Evolutionary conservation across 2,888 invertebrate genomes (phyloP).

Genomic region (Spicauda simplicius): DNA sequence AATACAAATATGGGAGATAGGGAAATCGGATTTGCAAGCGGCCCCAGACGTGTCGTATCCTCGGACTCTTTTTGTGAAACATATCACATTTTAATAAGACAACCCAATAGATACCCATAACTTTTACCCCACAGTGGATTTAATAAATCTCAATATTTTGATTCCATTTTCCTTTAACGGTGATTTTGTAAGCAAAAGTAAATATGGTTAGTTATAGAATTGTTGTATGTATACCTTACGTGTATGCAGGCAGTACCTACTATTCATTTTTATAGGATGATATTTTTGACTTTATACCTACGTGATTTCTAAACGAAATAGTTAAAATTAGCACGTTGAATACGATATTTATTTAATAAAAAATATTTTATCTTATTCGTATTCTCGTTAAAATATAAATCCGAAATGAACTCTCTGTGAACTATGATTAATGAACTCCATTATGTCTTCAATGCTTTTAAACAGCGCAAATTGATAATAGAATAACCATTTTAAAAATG

Average conservation of each 20-base stretch:
- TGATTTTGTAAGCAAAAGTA: not conserved
- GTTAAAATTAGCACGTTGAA: too few species aligned
- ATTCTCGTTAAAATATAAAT: too few species aligned
- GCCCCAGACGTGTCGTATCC: conserved; percentile 81
- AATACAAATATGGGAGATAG: conserved; percentile 84
- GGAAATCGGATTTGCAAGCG: conserved; percentile 81
- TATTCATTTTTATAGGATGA: not conserved
- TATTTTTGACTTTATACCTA: not conserved
- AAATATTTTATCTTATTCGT: too few species aligned
- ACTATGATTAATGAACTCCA: too few species aligned
- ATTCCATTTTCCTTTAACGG: not conserved
- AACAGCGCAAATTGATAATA: not conserved
- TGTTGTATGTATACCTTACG: too few species aligned
- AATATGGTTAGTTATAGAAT: not conserved
- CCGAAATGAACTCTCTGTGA: too few species aligned
- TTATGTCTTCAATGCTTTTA: not conserved
- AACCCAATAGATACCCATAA: conserved; percentile 30
- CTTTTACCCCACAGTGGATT: conserved; percentile 13
- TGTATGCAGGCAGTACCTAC: not conserved
- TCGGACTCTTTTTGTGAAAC: conserved; percentile 75
- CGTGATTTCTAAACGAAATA: too few species aligned
- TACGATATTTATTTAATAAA: too few species aligned
- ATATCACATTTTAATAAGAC: conserved; percentile 73
- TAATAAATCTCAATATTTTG: conserved; percentile 27
- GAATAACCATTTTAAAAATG: not conserved